Evolutionary conservation across 2,888 invertebrate species (phyloP), one percentile per base, ranked within the genome.

Genomic region (Prosapia bicincta): DNA sequence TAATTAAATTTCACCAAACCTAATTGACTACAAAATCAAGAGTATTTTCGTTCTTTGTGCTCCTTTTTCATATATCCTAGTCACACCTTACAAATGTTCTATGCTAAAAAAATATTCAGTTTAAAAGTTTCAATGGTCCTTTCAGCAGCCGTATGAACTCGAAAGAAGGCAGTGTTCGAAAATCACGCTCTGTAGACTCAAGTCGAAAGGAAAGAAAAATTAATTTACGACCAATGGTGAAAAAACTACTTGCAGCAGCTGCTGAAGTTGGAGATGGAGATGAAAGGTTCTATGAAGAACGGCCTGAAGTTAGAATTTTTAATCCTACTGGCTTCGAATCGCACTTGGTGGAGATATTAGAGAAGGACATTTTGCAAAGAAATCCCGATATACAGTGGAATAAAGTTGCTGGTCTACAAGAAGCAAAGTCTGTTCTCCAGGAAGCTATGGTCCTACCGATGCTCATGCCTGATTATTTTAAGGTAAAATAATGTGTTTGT

Each of bases 381-480:
- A 92, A 95, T 83, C 94, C 94, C 0, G 90, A 91, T 82, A 91
- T 95, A n/a, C 90, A 90, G 78, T 96, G 95, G 95, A 90, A 87
- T 76, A 91, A 91, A 83, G 92, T 93, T 15, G 90, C 93, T 1
- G 93, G 92, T 0, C 85, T 93, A 70, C 89, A 90, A 76, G 92
- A 92, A 81, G 93, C 93, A 0, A 93, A 93, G 82, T 87, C 92
- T 26, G 89, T 96, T 77, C 84, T 91, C 54, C 93, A 96, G 83
- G 96, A 96, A 84, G 95, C 96, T 1, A 93, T 96, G 80, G 95
- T 96, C 0, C 85, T 96, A 79, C 96, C 96, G 0, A 88, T 94
- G 30, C 90, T 94, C 77, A 93, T 96, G 89, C 96, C 96, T 0
- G 94, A 95, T 82, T 95, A 94, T 85, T 96, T 96, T 83, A 94